Conservation (phyloP, 2,113 vertebrate genomes). For the Heterotis niloticus region DNA sequence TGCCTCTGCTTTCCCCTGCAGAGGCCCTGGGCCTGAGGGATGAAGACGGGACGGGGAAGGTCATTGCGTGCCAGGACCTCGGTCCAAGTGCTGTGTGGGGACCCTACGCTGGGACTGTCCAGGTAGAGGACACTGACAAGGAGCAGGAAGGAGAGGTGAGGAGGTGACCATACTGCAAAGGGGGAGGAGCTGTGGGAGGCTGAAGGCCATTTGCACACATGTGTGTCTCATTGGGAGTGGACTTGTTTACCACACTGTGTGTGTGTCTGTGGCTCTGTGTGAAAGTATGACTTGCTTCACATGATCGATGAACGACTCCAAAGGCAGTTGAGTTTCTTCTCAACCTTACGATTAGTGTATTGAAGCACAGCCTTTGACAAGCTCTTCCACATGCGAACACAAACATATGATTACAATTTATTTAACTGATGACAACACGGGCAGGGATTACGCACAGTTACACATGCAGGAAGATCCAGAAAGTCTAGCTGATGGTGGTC, state of each 20-base stretch:
- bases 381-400: slow-evolving; percentile 18
- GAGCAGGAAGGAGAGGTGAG: slow-evolving; percentile 60
- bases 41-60: slow-evolving; percentile 45
- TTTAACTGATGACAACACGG: too few species aligned
- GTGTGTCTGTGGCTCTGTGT: not conserved
- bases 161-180: not conserved
- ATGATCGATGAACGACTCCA: too few species aligned
- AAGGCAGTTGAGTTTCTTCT: not conserved
- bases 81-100: slow-evolving; percentile 65
- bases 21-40: slow-evolving; percentile 58
- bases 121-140: slow-evolving; percentile 41
- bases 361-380: slow-evolving; percentile 27
- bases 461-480: slow-evolving; percentile 3
- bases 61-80: slow-evolving; percentile 50
- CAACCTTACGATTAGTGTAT: not conserved
- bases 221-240: not conserved
- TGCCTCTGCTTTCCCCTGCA: slow-evolving; percentile 31
- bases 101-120: slow-evolving; percentile 64
- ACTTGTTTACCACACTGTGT: not conserved
- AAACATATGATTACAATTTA: slow-evolving; percentile 9
- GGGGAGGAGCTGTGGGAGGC: not conserved
- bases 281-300: not conserved
- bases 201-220: too few species aligned
- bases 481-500: not conserved
- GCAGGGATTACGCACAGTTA: slow-evolving; percentile 9